Conservation (phyloP, 2,888 invertebrate genomes). For the Apeira syringaria region DNA sequence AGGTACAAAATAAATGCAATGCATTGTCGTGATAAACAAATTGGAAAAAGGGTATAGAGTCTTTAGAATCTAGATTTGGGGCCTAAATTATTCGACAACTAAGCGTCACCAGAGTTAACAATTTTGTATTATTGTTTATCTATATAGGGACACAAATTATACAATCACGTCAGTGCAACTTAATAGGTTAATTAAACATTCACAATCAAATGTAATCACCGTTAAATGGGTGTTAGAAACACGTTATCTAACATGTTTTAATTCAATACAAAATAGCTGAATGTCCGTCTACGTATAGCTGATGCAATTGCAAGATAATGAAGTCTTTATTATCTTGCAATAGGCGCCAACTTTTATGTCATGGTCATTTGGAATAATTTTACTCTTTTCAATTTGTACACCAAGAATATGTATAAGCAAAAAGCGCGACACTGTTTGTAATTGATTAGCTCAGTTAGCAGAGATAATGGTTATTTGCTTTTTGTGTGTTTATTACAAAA, state of each 20-base stretch:
- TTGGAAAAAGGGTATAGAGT: too few species aligned
- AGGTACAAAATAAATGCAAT: too few species aligned
- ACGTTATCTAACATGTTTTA: constrained; percentile 7
- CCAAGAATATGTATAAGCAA: constrained; percentile 11
- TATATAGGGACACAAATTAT: background rate
- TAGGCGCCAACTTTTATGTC: constrained; percentile 18
- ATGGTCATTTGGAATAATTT: constrained; percentile 18
- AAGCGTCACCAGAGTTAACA: too few species aligned
- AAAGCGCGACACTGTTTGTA: constrained; percentile 8
- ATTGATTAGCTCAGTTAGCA: constrained; percentile 2
- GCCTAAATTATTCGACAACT: too few species aligned
- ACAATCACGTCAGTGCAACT: background rate
- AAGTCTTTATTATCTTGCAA: constrained; percentile 25
- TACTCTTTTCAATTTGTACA: constrained; percentile 17
- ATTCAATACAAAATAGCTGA: constrained; percentile 10
- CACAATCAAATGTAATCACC: background rate
- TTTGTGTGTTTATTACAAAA: too few species aligned
- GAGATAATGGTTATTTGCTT: constrained; percentile 5
- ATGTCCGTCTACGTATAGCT: background rate
- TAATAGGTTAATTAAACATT: constrained; percentile 5
- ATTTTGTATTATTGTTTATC: too few species aligned
- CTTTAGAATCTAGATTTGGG: too few species aligned
- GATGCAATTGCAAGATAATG: constrained; percentile 20
- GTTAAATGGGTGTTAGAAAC: constrained; percentile 5
- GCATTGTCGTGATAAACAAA: too few species aligned